Conservation (phyloP, 2,888 invertebrate species). For the Charanyca ferruginea region DNA sequence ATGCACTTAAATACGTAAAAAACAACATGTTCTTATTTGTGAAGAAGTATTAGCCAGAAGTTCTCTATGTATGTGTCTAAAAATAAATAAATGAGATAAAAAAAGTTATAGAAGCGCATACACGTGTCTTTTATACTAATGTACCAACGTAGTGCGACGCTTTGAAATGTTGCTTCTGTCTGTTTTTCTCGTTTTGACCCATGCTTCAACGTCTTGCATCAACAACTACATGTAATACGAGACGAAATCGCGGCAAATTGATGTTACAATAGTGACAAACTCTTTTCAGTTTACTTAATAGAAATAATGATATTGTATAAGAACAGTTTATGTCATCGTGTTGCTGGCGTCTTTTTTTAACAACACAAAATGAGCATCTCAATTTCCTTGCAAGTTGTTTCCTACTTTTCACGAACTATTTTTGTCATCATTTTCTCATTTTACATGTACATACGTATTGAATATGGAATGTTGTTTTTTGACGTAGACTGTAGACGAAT, state of each 20-base stretch:
- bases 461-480: conserved; percentile 54
- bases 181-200: conserved; percentile 6
- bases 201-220: conserved; percentile 36
- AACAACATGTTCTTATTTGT: conserved; percentile 34
- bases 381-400: conserved; percentile 27
- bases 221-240: conserved; percentile 32
- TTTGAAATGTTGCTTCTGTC: background rate
- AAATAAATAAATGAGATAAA: conserved; percentile 15
- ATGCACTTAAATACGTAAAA: conserved; percentile 28
- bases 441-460: background rate
- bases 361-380: conserved; percentile 3
- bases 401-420: conserved; percentile 8
- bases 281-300: conserved; percentile 40
- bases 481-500: conserved; percentile 36
- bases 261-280: conserved; percentile 42
- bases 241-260: conserved; percentile 32
- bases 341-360: conserved; percentile 28
- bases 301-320: conserved; percentile 54
- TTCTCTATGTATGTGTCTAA: conserved; percentile 5
- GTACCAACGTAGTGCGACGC: background rate
- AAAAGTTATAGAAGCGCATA: conserved; percentile 10
- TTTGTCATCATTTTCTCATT: conserved; percentile 3
- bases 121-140: conserved; percentile 7
- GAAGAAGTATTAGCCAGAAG: conserved; percentile 2
- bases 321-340: conserved; percentile 44